Evolutionary conservation across 2,888 invertebrate species (phyloP).

Genomic region (Monoplex corrugatus): DNA sequence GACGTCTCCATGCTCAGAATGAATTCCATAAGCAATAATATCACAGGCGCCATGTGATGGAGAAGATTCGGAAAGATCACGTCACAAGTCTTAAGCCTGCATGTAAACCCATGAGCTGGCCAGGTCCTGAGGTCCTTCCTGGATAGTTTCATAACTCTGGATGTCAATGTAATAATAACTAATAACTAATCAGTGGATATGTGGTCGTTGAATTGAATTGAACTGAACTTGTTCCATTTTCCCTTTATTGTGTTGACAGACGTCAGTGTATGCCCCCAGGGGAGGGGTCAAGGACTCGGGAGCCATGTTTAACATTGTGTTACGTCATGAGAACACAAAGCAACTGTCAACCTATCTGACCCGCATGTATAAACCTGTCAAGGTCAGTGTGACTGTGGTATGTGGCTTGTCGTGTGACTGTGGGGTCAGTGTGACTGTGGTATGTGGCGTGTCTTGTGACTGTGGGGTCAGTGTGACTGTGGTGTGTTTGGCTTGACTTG

Average conservation of each 20-base stretch:
- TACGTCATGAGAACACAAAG: constrained; percentile 65
- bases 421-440: background rate
- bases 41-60: no score
- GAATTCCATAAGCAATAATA: no score
- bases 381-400: constrained; percentile 60
- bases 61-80: no score
- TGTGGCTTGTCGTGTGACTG: background rate
- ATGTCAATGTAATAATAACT: no score
- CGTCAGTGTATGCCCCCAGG: constrained; percentile 62
- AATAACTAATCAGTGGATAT: no score
- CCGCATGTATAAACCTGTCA: constrained; percentile 73
- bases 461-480: background rate
- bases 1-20: no score
- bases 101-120: no score
- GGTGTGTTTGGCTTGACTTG: background rate
- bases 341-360: constrained; percentile 73
- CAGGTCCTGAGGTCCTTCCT: no score
- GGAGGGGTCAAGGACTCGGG: constrained; percentile 70
- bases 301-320: constrained; percentile 75
- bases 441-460: no score
- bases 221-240: background rate
- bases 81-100: no score
- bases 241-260: constrained; percentile 51
- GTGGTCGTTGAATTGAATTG: no score
- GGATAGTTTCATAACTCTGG: no score